Conservation (phyloP, 2,113 vertebrate genomes). For the Pachyramphus minor region DNA sequence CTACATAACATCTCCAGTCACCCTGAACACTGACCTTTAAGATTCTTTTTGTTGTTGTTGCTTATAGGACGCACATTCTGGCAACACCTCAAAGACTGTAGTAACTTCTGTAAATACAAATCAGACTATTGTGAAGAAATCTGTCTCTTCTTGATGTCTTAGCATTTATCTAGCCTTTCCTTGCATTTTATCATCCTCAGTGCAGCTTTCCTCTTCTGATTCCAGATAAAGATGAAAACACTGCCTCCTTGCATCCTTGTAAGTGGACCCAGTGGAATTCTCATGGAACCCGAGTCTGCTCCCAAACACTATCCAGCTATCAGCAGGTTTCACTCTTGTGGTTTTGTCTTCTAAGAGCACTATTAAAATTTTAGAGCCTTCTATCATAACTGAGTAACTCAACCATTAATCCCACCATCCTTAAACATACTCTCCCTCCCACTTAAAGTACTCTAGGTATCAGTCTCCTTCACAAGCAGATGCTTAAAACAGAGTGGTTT, state of each 20-base stretch:
- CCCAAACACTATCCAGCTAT: not conserved
- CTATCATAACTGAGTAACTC: not conserved
- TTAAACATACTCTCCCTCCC: not conserved
- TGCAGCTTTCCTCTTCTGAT: not conserved
- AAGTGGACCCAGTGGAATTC: not conserved
- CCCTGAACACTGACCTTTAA: not conserved
- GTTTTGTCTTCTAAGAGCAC: not conserved
- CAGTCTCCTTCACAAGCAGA: not conserved
- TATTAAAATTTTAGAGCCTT: not conserved
- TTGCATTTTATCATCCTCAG: not conserved
- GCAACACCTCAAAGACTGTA: not conserved
- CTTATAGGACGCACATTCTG: not conserved
- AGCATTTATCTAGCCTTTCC: not conserved
- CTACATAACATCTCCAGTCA: not conserved
- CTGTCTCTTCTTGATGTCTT: not conserved
- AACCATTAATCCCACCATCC: not conserved
- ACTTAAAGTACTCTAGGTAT: not conserved
- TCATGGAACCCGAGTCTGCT: not conserved
- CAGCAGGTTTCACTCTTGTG: not conserved
- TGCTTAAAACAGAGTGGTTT: not conserved
- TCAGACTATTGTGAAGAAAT: not conserved
- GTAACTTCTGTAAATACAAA: not conserved
- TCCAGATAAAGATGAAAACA: not conserved
- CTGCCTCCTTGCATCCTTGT: not conserved
- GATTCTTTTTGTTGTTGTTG: not conserved